phyloP scores from a whole-genome alignment of 2,113 vertebrate species.

The Cheilinus undulatus region DNA sequence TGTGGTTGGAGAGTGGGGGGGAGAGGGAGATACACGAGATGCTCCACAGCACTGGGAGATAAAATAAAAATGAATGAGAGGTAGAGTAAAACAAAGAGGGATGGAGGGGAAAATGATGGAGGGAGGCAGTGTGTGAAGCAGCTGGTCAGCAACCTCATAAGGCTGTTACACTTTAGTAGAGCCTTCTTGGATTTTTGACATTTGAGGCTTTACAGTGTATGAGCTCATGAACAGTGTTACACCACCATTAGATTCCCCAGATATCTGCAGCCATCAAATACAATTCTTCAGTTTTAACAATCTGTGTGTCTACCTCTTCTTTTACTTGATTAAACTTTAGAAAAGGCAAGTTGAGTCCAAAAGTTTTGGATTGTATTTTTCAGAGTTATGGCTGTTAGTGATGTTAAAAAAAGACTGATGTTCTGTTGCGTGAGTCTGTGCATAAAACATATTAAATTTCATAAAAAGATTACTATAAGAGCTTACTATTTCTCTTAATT shows the following conservation, averaged over 20 bases:
- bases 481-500: not conserved
- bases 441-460: not conserved
- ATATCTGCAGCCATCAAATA: not conserved
- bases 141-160: constrained; percentile 32
- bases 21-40: constrained; percentile 63
- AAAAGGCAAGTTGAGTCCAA: not conserved
- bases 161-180: constrained; percentile 52
- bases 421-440: not conserved
- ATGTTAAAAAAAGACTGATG: not conserved
- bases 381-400: not conserved
- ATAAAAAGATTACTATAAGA: not conserved
- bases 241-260: constrained; percentile 1
- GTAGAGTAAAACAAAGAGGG: constrained; percentile 53
- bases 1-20: constrained; percentile 77
- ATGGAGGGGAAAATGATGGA: constrained; percentile 53
- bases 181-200: constrained; percentile 17
- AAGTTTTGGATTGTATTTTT: not conserved
- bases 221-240: constrained; percentile 8
- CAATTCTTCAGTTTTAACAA: not conserved
- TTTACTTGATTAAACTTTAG: constrained; percentile 1
- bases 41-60: constrained; percentile 66
- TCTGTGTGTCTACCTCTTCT: not conserved
- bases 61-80: constrained; percentile 63
- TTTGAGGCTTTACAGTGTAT: constrained; percentile 15
- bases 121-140: constrained; percentile 49